These are phyloP conservation scores for Apoda limacodes DNA, from an alignment of 2,888 invertebrate genomes.

Conservation along the genomic window DNA sequence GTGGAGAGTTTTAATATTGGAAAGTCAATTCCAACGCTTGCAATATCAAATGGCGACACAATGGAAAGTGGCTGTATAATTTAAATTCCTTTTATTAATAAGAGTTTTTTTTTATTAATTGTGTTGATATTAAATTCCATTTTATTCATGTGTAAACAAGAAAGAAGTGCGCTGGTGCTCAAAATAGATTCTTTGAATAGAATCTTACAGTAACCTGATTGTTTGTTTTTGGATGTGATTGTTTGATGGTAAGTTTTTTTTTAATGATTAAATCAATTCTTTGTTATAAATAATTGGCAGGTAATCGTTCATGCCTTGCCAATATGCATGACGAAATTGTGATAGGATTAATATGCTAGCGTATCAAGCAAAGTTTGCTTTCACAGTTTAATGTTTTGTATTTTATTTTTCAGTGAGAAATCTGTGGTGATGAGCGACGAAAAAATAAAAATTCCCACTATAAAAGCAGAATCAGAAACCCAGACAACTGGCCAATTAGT, in stretches of 20 bases:
- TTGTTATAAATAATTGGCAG: too few species aligned
- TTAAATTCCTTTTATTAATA: too few species aligned
- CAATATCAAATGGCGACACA: too few species aligned
- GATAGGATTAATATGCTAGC: conserved; percentile 13
- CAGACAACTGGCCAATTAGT: conserved; percentile 39
- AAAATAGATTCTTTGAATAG: conserved; percentile 66
- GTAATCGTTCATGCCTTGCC: conserved; percentile 36
- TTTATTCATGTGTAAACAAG: conserved; percentile 41
- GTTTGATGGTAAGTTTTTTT: conserved; percentile 47
- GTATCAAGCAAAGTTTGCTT: conserved; percentile 25
- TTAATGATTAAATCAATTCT: conserved; percentile 25
- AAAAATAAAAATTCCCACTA: conserved; percentile 37
- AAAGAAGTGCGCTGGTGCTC: conserved; percentile 29
- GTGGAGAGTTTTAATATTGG: too few species aligned
- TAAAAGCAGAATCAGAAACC: conserved; percentile 45
- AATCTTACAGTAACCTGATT: conserved; percentile 43
- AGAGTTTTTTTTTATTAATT: not conserved
- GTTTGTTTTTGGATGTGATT: conserved; percentile 32
- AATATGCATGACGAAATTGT: conserved; percentile 23
- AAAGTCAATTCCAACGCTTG: too few species aligned
- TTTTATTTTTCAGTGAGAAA: too few species aligned
- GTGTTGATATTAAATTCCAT: conserved; percentile 25
- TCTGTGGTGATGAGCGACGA: conserved; percentile 48
- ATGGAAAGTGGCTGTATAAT: too few species aligned
- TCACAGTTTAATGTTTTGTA: conserved; percentile 28